Evolutionary conservation across 2,113 vertebrate genomes (phyloP).

Genomic region (Chaetorhynchus papuensis): DNA sequence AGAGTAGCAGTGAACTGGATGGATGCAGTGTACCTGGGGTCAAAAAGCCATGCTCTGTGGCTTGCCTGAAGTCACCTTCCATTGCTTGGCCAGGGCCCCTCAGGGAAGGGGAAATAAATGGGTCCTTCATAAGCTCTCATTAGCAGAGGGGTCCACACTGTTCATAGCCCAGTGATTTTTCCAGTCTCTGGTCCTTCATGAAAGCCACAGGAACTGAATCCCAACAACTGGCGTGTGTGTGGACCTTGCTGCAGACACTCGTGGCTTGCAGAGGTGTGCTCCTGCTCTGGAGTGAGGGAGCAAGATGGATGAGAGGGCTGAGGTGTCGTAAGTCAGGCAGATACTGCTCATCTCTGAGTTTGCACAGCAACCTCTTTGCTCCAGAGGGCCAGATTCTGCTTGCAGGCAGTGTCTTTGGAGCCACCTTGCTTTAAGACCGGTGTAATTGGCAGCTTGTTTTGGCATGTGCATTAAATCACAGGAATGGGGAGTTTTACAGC

Average conservation of each 20-base stretch:
- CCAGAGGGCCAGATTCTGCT: neutral
- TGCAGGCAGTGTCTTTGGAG: neutral
- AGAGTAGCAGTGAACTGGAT: neutral
- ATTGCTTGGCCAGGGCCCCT: neutral
- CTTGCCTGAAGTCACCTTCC: neutral
- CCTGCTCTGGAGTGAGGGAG: neutral
- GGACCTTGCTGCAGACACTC: neutral
- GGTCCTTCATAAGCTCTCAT: neutral
- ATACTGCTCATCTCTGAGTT: neutral
- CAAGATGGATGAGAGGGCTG: neutral
- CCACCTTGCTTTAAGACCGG: neutral
- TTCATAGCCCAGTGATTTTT: neutral
- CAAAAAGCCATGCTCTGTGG: neutral
- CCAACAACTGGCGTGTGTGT: fast-evolving
- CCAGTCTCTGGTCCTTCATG: neutral
- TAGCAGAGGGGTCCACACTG: neutral
- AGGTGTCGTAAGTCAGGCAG: neutral
- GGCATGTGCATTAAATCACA: neutral
- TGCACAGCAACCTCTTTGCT: neutral
- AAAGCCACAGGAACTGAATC: neutral
- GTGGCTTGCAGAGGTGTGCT: neutral
- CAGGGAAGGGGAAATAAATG: neutral
- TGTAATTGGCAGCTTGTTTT: neutral
- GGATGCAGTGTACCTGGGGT: neutral
- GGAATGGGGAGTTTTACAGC: neutral